Evolutionary conservation across 1,140 invertebrate genomes (phyloP).

Genomic region (Zaprionus ghesquierei): DNA sequence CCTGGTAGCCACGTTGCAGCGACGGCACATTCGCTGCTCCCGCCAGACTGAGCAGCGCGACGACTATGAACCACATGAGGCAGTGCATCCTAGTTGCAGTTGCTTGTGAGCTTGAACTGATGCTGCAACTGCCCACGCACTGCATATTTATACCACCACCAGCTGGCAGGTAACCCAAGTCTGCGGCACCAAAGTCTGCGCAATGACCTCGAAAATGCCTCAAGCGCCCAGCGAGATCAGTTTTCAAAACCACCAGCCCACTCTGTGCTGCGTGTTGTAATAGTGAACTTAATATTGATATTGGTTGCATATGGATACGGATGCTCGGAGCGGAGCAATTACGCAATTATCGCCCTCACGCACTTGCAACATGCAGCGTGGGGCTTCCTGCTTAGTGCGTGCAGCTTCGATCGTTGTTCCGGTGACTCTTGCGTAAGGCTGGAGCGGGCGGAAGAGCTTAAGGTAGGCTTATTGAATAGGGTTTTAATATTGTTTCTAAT

Average conservation of each 20-base stretch:
- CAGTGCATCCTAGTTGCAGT: constrained; percentile 53
- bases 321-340: constrained; percentile 38
- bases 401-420: constrained; percentile 3
- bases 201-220: constrained; percentile 66
- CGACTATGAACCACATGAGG: constrained; percentile 38
- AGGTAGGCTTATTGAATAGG: neutral
- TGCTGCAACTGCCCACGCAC: constrained; percentile 27
- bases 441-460: neutral
- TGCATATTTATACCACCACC: constrained; percentile 58
- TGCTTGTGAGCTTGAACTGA: constrained; percentile 48
- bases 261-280: constrained; percentile 56
- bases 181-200: constrained; percentile 47
- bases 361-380: constrained; percentile 30
- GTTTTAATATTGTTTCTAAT: neutral
- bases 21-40: constrained; percentile 14
- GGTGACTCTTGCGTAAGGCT: neutral
- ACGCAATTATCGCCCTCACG: constrained; percentile 50
- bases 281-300: constrained; percentile 77
- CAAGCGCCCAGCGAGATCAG: constrained; percentile 22
- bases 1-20: constrained; percentile 83
- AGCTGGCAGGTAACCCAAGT: constrained; percentile 50
- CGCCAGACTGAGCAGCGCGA: constrained; percentile 24
- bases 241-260: constrained; percentile 38
- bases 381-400: constrained; percentile 27
- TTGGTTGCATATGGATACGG: constrained; percentile 35